Conservation (phyloP, 1,140 invertebrate genomes). For the Eufriesea mexicana region DNA sequence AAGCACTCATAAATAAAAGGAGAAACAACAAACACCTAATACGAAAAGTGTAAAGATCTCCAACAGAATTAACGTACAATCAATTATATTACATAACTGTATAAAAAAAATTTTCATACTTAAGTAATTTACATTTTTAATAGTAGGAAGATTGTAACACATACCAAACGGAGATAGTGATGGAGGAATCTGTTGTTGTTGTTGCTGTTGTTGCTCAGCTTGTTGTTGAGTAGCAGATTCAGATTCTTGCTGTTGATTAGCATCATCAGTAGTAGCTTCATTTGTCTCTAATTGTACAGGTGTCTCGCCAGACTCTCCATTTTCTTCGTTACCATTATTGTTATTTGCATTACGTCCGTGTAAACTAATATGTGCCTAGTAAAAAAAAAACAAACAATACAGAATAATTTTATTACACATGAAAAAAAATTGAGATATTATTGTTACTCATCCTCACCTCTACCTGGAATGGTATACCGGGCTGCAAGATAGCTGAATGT, state of each 20-base stretch:
- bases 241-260: conserved; percentile 58
- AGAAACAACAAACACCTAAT: too few species aligned
- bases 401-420: neutral
- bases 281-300: conserved; percentile 63
- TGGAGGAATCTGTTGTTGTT: conserved; percentile 36
- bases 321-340: conserved; percentile 72
- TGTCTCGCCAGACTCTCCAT: conserved; percentile 65
- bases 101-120: neutral
- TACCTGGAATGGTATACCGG: conserved; percentile 87
- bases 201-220: conserved; percentile 41
- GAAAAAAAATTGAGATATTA: neutral
- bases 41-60: too few species aligned
- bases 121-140: neutral
- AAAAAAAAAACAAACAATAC: conserved; percentile 22
- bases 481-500: conserved; percentile 85
- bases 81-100: too few species aligned
- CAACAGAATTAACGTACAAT: too few species aligned
- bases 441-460: conserved; percentile 75
- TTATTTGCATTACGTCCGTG: conserved; percentile 73
- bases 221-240: conserved; percentile 66
- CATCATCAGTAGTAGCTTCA: conserved; percentile 60
- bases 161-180: conserved; percentile 71
- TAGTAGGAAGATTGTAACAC: neutral
- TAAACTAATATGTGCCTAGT: conserved; percentile 83
- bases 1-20: too few species aligned